A percentile compares a stretch with the other conserved stretches of the same genome.
phyloP scores from a whole-genome alignment of 2,797 vertebrate species.

The Aplochiton taeniatus region DNA sequence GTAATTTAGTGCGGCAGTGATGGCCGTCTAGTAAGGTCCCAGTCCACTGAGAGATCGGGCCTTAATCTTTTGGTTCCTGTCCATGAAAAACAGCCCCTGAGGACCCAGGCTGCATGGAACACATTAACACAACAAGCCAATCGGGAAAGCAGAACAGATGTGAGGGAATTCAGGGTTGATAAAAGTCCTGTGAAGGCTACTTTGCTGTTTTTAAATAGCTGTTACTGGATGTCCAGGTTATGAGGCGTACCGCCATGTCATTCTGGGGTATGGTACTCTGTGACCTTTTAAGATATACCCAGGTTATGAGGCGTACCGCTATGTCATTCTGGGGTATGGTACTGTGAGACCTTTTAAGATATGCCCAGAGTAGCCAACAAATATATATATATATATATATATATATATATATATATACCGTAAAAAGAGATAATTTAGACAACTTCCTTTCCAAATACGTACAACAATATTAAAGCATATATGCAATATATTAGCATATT shows the following conservation, averaged over 20 bases:
- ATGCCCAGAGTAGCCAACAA: slow-evolving; percentile 2
- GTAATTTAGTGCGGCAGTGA: slow-evolving; percentile 35
- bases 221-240: slow-evolving; percentile 10
- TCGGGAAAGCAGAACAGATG: slow-evolving; percentile 40
- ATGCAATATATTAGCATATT: too few species aligned
- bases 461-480: too few species aligned
- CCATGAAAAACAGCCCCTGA: slow-evolving; percentile 68
- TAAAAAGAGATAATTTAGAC: too few species aligned
- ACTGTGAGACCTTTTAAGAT: neutral
- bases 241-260: slow-evolving; percentile 16
- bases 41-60: slow-evolving; percentile 45
- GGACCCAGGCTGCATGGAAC: slow-evolving; percentile 54
- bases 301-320: slow-evolving; percentile 18
- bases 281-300: slow-evolving; percentile 1
- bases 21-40: slow-evolving; percentile 36
- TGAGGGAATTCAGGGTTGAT: slow-evolving; percentile 35
- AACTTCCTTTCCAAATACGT: too few species aligned
- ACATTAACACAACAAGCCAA: slow-evolving; percentile 34
- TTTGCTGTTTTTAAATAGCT: neutral
- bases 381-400: too few species aligned
- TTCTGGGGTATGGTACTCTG: slow-evolving; percentile 13
- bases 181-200: slow-evolving; percentile 28
- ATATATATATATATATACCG: too few species aligned
- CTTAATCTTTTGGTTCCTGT: slow-evolving; percentile 74
- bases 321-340: slow-evolving; percentile 22